Base-by-base conservation (phyloP, 1,140 invertebrate species). In the Mya arenaria region DNA sequence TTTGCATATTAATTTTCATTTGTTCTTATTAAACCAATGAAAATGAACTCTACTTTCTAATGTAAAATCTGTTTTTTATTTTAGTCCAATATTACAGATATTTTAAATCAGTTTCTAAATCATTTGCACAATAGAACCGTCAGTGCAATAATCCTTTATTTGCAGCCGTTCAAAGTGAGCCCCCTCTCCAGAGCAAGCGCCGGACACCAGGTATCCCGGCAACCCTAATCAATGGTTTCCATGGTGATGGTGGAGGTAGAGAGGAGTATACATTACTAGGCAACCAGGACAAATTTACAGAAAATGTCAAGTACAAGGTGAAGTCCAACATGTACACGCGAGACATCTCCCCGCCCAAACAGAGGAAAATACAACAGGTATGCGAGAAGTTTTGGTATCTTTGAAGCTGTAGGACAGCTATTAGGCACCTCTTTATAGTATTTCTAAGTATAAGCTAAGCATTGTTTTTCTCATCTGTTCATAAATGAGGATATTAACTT, bases 171-270 rank as follows among this genome's bases (percentile, higher is more conserved):
- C 71, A 69, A 1, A 75, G 56, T 80, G 92, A 92, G 56, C 92
- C 92, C 48, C 86, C 90, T 23, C 73, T 92, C 4, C 90, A 91
- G 69, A 87, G 90, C 30, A 91, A 91, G 83, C 89, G 89, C 41
- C 86, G 87, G 39, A 66, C 85, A 4, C 74, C 60, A 37, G 89
- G 89, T 4, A 88, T 87, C 2, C 39, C 75, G 10, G 86, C 88
- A 13, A 87, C 86, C 10, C 73, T 89, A 0, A 86, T 85, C 28
- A 80, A 77, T 48, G 62, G 89, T 32, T 90, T 87, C 65, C 77
- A 82, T 71, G 69, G 85, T 36, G 58, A 48, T n/a, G 62, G 52
- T 17, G 32, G 32, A 3, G 37, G 36, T 1, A 58, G 63, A 37
- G 79, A 84, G n/a, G 89, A 89, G 17, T 90, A 83, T 77, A 82